Base-by-base conservation (phyloP, 2,113 vertebrate species). In the Sardina pilchardus region DNA sequence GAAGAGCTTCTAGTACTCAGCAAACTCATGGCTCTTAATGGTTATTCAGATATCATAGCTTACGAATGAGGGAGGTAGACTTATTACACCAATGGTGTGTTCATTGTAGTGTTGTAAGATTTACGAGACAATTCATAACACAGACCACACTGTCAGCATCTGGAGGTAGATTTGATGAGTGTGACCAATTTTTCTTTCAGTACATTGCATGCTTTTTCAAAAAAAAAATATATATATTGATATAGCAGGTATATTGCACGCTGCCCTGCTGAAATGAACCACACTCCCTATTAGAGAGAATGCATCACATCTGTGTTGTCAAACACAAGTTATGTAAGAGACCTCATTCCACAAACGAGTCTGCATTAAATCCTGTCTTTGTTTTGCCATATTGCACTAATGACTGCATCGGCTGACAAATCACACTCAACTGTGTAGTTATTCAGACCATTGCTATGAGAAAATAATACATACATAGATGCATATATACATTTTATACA, bases 251-350 rank as follows among this genome's bases (percentile, higher is more conserved):
- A 16, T 53, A 24, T 56, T 21, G 21, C 19, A 59, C 53, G 19
- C 12, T 16, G 12, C 63, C 63, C 8, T 71, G 2, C 26, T 71
- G 63, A 71, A 71, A 71, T 34, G 63, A 71, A 71, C 26, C n/a
- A 30, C 63, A 9, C 30, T 71, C 26, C 63, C 63, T 34, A 71
- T 10, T 26, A 30, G 63, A 30, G 63, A 71, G 63, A 71, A 71
- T 26, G 63, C 63, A 12, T 26, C 30, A 34, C 63, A 71, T 30
- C n/a, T 71, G 9, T 71, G 26, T 34, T 71, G 63, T 71, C 63
- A 71, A 71, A 71, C 63, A 71, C 10, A 71, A 71, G 63, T 71
- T 71, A 71, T 71, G 63, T 71, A 71, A 71, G 63, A 71, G 63
- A 71, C 12, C 63, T 71, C 26, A 34, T 71, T 26, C 26, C 7